Evolutionary conservation across 2,797 vertebrate genomes (phyloP), one percentile per base, ranked within the genome.

Genomic region (Botia kubotai): DNA sequence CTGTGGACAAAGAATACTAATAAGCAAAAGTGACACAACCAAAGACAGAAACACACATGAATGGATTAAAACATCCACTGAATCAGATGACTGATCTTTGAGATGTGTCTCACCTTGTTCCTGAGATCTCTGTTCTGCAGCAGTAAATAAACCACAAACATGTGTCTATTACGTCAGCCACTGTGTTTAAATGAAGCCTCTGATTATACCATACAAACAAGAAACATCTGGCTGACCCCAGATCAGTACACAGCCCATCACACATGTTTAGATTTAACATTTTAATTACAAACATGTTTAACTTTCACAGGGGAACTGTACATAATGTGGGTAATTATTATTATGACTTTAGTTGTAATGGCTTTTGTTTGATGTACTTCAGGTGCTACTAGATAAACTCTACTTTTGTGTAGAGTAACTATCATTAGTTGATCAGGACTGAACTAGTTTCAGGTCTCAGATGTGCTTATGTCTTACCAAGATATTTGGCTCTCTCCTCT

Each of bases 401-500:
- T n/a, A n/a, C 19, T 55, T 72, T 72, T 43, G 29, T 65, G 33
- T 14, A 11, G 58, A 14, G 23, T 60, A 62, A 72, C 4, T n/a
- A 63, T 72, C 26, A 72, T 79, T 72, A 63, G 12, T 33, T 26
- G 16, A 39, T n/a, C 68, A 79, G 19, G 33, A 14, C 57, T 63
- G 43, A 65, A 65, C 58, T 12, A 14, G 46, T 65, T 26, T 17
- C 4, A 58, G 26, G 66, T 26, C 58, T 21, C 0, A 0, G 68
- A 26, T 39, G 21, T 10, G 19, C 66, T 58, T 55, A 62, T 72
- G 84, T 39, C 95, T 88, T 86, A 99, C 97, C 96, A 77, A 99
- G 94, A 86, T 98, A 97, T 85, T 94, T 96, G 89, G 97, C 96
- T 57, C 97, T 87, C 63, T 99, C 97, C 89, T 98, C 97, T 4